phyloP scores from a whole-genome alignment of 2,888 invertebrate species.

The Campoletis raptor region DNA sequence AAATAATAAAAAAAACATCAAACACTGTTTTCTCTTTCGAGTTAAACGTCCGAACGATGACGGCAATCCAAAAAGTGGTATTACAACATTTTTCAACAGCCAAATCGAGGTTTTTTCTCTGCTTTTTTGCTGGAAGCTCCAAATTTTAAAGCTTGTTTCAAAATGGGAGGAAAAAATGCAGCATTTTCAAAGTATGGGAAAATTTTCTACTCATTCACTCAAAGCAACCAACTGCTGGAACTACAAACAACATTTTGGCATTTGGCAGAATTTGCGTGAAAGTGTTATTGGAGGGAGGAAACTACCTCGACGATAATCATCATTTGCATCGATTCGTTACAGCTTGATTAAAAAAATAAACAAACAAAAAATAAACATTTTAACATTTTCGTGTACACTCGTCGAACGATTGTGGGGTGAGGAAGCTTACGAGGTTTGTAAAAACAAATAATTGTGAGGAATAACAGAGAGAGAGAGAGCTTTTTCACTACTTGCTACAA shows the following conservation, averaged over 20 bases:
- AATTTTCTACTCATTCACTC: conserved; percentile 5
- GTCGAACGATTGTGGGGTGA: conserved; percentile 51
- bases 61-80: conserved; percentile 47
- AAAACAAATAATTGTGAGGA: conserved; percentile 43
- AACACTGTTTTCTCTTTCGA: conserved; percentile 12
- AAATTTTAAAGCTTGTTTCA: neutral
- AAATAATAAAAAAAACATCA: conserved; percentile 28
- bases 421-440: conserved; percentile 57
- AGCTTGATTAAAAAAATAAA: neutral
- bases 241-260: neutral
- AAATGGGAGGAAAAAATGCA: neutral
- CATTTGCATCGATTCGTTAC: neutral
- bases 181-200: neutral
- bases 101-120: neutral
- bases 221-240: conserved; percentile 9
- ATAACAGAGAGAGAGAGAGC: conserved; percentile 61
- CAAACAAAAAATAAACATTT: conserved; percentile 2
- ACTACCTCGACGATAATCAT: neutral
- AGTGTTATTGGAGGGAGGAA: neutral
- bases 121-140: conserved; percentile 21
- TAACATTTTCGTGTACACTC: conserved; percentile 11
- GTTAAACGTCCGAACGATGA: conserved; percentile 41
- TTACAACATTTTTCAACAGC: conserved; percentile 1
- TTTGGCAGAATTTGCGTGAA: conserved; percentile 2
- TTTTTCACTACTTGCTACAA: conserved; percentile 18